Conservation (phyloP, 2,888 invertebrate genomes). For the Trichopoda pennipes region DNA sequence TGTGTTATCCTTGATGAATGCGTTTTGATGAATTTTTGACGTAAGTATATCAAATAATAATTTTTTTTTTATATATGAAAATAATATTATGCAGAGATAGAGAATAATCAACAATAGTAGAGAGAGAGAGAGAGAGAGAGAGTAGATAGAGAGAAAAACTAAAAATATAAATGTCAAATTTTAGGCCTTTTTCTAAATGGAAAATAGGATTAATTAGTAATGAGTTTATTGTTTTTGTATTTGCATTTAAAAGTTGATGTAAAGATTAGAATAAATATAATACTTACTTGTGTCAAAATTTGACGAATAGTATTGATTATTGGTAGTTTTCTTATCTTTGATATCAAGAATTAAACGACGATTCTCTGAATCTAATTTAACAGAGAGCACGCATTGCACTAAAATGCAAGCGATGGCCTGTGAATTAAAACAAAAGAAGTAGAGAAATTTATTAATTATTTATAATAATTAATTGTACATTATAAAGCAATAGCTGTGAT, state of each 20-base stretch:
- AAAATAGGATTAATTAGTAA: conserved; percentile 41
- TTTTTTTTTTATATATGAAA: no score
- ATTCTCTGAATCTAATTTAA: conserved; percentile 78
- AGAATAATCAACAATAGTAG: conserved; percentile 34
- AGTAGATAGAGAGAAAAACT: conserved; percentile 23
- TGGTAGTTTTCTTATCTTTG: conserved; percentile 86
- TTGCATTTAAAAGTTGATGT: not conserved
- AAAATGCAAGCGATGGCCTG: conserved; percentile 81
- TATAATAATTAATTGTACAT: no score
- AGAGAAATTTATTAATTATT: not conserved
- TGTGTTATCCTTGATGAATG: conserved; percentile 3
- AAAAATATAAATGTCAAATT: conserved; percentile 48
- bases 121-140: not conserved
- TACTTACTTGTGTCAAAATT: conserved; percentile 88
- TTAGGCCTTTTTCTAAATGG: conserved; percentile 51
- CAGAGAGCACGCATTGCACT: conserved; percentile 80
- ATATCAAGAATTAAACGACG: conserved; percentile 88
- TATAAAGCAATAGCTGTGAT: no score
- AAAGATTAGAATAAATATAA: conserved; percentile 51
- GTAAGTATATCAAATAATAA: not conserved
- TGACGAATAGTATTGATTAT: conserved; percentile 88
- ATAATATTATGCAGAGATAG: not conserved
- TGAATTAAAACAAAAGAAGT: conserved; percentile 61
- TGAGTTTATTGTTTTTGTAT: conserved; percentile 13
- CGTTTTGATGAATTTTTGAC: not conserved